These are phyloP conservation scores for Lota lota DNA, from an alignment of 2,113 vertebrate genomes.

Conservation along the genomic window DNA sequence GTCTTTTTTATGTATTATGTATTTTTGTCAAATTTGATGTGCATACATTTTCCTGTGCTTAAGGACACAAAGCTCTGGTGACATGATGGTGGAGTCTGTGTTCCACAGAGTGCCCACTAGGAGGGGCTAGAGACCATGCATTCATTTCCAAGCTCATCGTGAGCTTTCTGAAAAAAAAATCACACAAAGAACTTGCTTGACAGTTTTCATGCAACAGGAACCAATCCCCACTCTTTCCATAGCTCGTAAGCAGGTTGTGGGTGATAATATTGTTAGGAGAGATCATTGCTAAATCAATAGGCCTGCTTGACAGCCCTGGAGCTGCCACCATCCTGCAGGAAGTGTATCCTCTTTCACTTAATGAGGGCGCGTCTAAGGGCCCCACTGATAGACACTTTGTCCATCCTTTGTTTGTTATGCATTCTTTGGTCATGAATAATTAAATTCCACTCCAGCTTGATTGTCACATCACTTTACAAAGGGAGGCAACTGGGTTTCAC, in stretches of 20 bases:
- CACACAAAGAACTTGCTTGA: neutral
- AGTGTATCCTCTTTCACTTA: conserved; percentile 71
- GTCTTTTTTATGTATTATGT: no score
- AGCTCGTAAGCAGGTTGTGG: conserved; percentile 6
- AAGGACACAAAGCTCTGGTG: no score
- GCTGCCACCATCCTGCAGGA: conserved; percentile 33
- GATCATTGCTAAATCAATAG: conserved; percentile 43
- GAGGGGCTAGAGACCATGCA: conserved; percentile 72
- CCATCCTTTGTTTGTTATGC: conserved; percentile 69
- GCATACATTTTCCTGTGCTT: no score
- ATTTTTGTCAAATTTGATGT: no score
- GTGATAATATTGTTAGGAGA: conserved; percentile 7
- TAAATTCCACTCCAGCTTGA: conserved; percentile 63
- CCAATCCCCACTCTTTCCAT: conserved; percentile 12
- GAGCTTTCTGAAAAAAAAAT: neutral
- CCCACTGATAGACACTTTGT: conserved; percentile 75
- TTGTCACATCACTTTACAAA: conserved; percentile 60
- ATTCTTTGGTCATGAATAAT: conserved; percentile 73
- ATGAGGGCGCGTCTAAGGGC: conserved; percentile 60
- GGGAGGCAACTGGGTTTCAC: conserved; percentile 50
- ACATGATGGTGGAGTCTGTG: neutral
- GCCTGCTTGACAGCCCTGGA: conserved; percentile 47
- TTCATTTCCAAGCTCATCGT: neutral
- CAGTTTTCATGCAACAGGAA: neutral
- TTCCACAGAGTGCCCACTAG: conserved; percentile 55